phyloP scores from a whole-genome alignment of 1,140 invertebrate genomes.

The Neocloeon triangulifer region DNA sequence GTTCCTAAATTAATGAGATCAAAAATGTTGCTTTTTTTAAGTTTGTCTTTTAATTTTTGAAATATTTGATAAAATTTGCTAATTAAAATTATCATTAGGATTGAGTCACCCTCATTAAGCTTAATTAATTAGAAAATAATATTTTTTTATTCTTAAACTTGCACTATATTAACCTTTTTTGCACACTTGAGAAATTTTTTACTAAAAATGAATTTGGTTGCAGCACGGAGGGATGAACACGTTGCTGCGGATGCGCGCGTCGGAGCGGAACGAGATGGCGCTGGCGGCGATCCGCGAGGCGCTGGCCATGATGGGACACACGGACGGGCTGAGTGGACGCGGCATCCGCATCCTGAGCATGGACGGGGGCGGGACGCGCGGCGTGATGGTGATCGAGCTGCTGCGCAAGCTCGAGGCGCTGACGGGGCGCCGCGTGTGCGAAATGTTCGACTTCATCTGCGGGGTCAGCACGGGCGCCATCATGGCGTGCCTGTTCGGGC shows the following conservation, averaged over 20 bases:
- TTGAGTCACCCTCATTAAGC: no score
- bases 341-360: constrained; percentile 68
- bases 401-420: constrained; percentile 49
- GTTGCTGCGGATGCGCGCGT: constrained; percentile 24
- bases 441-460: constrained; percentile 75
- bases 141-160: no score
- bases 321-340: constrained; percentile 35
- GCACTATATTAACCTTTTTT: no score
- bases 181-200: not conserved
- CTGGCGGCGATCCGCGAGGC: constrained; percentile 29
- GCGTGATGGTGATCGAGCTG: constrained; percentile 59
- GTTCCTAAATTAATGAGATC: constrained; percentile 1
- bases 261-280: constrained; percentile 18
- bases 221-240: constrained; percentile 36
- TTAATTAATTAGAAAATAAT: not conserved
- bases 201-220: constrained; percentile 9
- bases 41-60: not conserved
- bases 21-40: constrained; percentile 3
- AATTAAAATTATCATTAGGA: no score
- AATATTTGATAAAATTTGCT: constrained; percentile 3
- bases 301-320: constrained; percentile 50
- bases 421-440: constrained; percentile 35
- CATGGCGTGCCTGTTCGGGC: constrained; percentile 34
- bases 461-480: constrained; percentile 81
- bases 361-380: constrained; percentile 72